Base-by-base conservation (phyloP, 1,140 invertebrate genomes). In the Sipha flava region DNA sequence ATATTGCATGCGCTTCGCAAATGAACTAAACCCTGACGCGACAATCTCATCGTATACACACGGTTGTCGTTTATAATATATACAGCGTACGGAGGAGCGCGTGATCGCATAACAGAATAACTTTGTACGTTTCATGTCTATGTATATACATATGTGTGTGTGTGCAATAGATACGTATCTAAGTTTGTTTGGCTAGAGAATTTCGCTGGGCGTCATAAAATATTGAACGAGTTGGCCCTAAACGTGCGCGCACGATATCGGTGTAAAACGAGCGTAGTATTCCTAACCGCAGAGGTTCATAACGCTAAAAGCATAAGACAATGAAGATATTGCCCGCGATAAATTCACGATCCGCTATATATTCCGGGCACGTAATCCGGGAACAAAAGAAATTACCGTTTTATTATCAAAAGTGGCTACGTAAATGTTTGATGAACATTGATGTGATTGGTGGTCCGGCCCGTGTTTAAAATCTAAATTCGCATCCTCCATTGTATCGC, bases 231-330 rank as follows among this genome's bases (percentile, higher is more conserved):
- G n/a, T n/a, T 43, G 12, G 64, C 64, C 37, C 64, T 66, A n/a
- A n/a, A n/a, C n/a, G n/a, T n/a, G n/a, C n/a, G n/a, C n/a, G n/a
- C 64, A 14, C 21, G 37, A 43, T 66, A 66, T 66, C 37, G 64
- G 64, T 21, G 37, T 43, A 43, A 43, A 66, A 66, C 26, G 34
- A 37, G 12, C 64, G 43, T 21, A 23, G 64, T 43, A 43, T 66
- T 66, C 34, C 64, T 66, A 43, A 43, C 64, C 64, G 12, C n/a
- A n/a, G 37, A 66, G 47, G 73, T 40, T 77, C 73, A 77, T 77
- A 77, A 77, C 73, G 52, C 73, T 77, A 77, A 77, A 77, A 77
- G 73, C 73, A 77, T 59, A 77, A 77, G 73, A 77, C 73, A 77
- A 77, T 77, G 73, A 77, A 77, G 52, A 77, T 57, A 77, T 77